Conservation (phyloP, 2,113 vertebrate genomes). For the Cyanoliseus patagonus region DNA sequence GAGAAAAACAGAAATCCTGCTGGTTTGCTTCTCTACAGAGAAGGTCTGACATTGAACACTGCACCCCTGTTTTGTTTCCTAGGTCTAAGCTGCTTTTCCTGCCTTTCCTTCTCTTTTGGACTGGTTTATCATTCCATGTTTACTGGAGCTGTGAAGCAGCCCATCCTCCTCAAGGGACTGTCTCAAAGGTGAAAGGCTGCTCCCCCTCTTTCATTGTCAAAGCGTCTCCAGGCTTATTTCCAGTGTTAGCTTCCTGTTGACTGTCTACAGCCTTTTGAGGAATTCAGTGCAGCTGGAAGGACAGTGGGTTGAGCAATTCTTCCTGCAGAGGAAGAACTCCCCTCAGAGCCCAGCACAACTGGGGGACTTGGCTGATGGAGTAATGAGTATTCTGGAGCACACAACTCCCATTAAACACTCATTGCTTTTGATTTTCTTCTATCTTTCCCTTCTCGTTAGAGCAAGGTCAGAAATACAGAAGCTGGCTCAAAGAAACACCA, state of each 20-base stretch:
- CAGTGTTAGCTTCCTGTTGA: background rate
- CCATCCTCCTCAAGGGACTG: background rate
- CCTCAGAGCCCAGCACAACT: background rate
- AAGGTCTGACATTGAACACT: background rate
- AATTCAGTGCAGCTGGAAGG: background rate
- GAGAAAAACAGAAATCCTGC: background rate
- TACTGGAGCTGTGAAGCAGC: rapidly evolving
- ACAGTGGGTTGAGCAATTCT: background rate
- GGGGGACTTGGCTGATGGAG: background rate
- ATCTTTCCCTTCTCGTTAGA: background rate
- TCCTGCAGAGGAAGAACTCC: background rate
- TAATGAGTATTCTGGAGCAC: background rate
- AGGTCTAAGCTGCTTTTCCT: background rate
- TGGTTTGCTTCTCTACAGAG: background rate
- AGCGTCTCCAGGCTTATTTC: background rate
- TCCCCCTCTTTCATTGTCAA: background rate
- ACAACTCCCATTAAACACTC: background rate
- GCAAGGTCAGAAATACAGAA: slow-evolving; percentile 33
- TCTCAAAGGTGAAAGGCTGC: background rate
- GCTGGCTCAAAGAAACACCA: background rate
- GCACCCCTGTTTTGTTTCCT: rapidly evolving
- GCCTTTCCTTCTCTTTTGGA: background rate
- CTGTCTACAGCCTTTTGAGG: background rate
- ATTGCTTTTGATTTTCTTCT: background rate
- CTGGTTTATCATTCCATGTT: background rate